Evolutionary conservation across 92 coral and sea anemone genomes (phyloP).

Genomic region (Porites rus): DNA sequence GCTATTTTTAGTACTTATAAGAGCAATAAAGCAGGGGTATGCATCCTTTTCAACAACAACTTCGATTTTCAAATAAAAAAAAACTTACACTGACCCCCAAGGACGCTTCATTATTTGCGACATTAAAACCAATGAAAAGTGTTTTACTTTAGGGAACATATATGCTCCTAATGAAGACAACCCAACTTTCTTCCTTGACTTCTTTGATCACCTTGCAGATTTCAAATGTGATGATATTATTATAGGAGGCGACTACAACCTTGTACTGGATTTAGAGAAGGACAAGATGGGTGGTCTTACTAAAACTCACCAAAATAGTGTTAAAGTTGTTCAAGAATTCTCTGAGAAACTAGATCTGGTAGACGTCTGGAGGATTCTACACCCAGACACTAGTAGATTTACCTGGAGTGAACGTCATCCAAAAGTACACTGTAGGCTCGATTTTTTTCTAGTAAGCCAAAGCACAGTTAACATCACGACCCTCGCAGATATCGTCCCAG

Average conservation of each 20-base stretch:
- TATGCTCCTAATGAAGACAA: not conserved
- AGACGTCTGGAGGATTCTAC: slow-evolving; percentile 37
- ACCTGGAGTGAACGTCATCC: not conserved
- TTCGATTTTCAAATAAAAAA: no score
- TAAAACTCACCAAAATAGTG: no score
- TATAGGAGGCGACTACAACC: slow-evolving; percentile 33
- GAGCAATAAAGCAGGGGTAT: no score
- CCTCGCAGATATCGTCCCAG: not conserved
- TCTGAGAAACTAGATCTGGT: slow-evolving; percentile 30
- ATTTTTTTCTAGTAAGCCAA: not conserved
- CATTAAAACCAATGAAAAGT: slow-evolving; percentile 12
- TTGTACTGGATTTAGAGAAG: no score
- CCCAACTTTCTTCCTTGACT: slow-evolving; percentile 21
- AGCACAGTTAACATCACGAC: not conserved
- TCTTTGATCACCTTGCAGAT: slow-evolving; percentile 22
- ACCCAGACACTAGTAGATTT: not conserved
- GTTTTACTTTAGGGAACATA: not conserved
- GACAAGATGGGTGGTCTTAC: no score
- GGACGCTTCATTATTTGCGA: not conserved
- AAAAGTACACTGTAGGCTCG: not conserved
- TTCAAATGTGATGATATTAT: not conserved
- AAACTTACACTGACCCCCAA: no score
- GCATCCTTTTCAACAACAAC: no score
- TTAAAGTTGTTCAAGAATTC: no score
- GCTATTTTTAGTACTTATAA: no score